Percentiles rank a stretch among this genome's conserved stretches.
Conservation (phyloP, 2,888 invertebrate genomes). For the Cyclophora punctaria region DNA sequence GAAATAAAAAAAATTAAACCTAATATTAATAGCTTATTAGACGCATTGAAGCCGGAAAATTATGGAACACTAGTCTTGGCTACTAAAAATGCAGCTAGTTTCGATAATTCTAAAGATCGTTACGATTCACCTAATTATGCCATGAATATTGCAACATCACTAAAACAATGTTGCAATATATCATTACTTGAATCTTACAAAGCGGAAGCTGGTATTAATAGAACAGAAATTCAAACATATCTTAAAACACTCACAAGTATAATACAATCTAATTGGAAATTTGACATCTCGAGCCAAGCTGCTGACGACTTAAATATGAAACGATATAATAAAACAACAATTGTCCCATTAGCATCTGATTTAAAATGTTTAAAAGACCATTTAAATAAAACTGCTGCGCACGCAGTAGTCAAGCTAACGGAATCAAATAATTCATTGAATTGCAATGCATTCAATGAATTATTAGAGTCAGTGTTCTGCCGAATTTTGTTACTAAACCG, state of each 20-base stretch:
- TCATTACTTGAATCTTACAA: too few relatives aligned
- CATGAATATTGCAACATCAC: constrained; percentile 6
- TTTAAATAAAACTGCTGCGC: constrained; percentile 7
- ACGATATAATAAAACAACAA: constrained; percentile 10
- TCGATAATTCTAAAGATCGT: constrained; percentile 1
- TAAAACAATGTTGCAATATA: constrained; percentile 8
- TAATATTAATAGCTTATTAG: too few relatives aligned
- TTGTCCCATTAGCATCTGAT: constrained; percentile 15
- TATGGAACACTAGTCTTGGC: constrained; percentile 8
- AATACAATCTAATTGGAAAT: constrained; percentile 6
- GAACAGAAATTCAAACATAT: constrained; percentile 4
- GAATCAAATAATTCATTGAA: neutral
- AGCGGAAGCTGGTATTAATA: neutral
- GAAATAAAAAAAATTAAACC: constrained; percentile 12
- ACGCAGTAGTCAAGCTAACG: constrained; percentile 1
- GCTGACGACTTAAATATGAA: constrained; percentile 11
- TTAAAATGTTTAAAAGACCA: constrained; percentile 16
- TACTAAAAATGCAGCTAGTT: constrained; percentile 7
- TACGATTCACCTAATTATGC: constrained; percentile 8
- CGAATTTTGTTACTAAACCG: constrained; percentile 10
- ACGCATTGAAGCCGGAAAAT: constrained; percentile 4
- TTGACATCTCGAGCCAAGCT: constrained; percentile 11
- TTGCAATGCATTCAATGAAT: constrained; percentile 3
- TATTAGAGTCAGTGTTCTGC: constrained; percentile 10
- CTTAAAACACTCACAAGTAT: constrained; percentile 1